Conservation (phyloP, 1,140 invertebrate species). For the Amphibalanus amphitrite region DNA sequence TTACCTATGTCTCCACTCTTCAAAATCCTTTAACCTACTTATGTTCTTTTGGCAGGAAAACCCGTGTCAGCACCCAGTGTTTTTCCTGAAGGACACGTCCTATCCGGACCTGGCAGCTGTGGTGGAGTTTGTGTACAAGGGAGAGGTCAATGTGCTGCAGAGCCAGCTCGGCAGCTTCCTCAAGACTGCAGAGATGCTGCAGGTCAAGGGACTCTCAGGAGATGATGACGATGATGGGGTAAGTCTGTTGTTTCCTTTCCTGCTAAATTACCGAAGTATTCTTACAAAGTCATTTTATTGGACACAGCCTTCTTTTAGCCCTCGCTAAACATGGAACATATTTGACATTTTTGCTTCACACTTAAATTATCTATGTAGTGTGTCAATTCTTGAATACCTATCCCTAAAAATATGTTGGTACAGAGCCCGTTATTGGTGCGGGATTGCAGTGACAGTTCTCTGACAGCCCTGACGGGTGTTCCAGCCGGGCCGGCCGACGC, state of each 20-base stretch:
- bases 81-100: constrained; percentile 74
- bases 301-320: neutral
- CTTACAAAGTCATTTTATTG: neutral
- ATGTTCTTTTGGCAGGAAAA: neutral
- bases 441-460: too few relatives aligned
- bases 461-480: too few relatives aligned
- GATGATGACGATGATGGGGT: constrained; percentile 21
- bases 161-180: constrained; percentile 70
- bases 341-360: neutral
- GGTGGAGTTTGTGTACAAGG: constrained; percentile 85
- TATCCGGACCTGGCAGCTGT: constrained; percentile 71
- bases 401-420: neutral
- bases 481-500: too few relatives aligned
- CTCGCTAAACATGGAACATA: neutral
- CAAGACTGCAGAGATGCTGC: constrained; percentile 58
- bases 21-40: too few relatives aligned
- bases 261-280: neutral
- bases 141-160: constrained; percentile 79
- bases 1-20: too few relatives aligned
- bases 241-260: too few relatives aligned
- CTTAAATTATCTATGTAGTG: neutral
- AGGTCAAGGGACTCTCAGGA: constrained; percentile 70
- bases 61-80: constrained; percentile 75
- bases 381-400: neutral
- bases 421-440: too few relatives aligned